phyloP scores from a whole-genome alignment of 1,140 invertebrate species.

The Drosophila repleta region DNA sequence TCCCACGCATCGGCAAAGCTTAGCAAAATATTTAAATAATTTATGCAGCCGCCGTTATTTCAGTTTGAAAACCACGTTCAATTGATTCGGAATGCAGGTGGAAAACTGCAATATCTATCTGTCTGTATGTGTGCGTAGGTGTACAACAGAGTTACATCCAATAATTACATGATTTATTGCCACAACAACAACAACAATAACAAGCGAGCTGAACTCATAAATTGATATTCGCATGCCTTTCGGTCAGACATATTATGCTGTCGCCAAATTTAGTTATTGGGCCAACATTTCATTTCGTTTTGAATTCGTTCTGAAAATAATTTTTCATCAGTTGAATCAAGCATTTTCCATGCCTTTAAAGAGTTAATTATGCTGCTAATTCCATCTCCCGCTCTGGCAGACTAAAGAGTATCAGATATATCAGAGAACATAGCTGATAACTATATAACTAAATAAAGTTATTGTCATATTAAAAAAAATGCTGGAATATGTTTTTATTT shows the following conservation, averaged over 20 bases:
- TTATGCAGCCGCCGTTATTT: conserved; percentile 26
- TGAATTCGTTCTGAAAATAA: conserved; percentile 9
- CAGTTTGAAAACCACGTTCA: conserved; percentile 17
- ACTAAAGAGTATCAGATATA: too few relatives aligned
- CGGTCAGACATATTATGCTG: conserved; percentile 2
- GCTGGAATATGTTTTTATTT: too few relatives aligned
- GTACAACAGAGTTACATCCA: background rate
- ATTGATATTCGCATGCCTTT: conserved; percentile 24
- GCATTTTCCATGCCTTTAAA: background rate
- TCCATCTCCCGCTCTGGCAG: too few relatives aligned
- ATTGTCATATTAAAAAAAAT: too few relatives aligned
- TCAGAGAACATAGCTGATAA: too few relatives aligned
- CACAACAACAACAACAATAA: conserved; percentile 8
- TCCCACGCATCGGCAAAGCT: background rate
- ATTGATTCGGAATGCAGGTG: conserved; percentile 19
- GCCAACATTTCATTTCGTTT: background rate
- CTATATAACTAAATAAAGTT: too few relatives aligned
- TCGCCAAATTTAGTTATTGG: conserved; percentile 19
- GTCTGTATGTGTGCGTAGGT: background rate
- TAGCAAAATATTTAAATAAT: conserved; percentile 41
- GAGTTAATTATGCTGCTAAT: background rate
- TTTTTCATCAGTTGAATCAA: background rate
- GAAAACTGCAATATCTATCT: conserved; percentile 6
- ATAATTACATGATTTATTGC: conserved; percentile 52
- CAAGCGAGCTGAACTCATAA: conserved; percentile 9